A percentile compares a stretch with the other conserved stretches of the same genome.
phyloP scores from a whole-genome alignment of 1,140 invertebrate species.

The Papilio polytes region DNA sequence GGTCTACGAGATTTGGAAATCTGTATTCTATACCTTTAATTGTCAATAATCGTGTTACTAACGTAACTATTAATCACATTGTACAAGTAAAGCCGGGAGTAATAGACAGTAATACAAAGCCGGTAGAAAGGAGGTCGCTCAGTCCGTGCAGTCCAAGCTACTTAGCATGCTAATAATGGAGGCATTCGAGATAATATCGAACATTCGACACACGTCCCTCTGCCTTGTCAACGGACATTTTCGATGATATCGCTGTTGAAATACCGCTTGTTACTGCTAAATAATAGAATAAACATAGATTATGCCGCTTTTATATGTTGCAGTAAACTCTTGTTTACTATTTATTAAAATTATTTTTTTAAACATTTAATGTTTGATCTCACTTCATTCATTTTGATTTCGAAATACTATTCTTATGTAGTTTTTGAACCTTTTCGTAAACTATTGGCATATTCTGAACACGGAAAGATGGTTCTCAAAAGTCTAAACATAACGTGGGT shows the following conservation, averaged over 20 bases:
- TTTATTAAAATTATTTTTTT: not conserved
- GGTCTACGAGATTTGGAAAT: too few relatives aligned
- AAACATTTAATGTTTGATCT: not conserved
- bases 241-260: conserved; percentile 5
- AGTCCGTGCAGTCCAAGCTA: not conserved
- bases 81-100: not conserved
- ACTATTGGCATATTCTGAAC: not conserved
- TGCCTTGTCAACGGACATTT: not conserved
- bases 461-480: not conserved
- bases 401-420: too few relatives aligned
- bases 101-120: not conserved
- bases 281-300: conserved; percentile 1
- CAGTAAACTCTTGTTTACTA: not conserved
- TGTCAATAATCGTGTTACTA: too few relatives aligned
- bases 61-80: not conserved
- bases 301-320: not conserved
- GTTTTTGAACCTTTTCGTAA: too few relatives aligned
- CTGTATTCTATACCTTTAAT: not conserved
- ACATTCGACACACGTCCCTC: conserved; percentile 28
- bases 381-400: too few relatives aligned
- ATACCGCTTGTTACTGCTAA: not conserved
- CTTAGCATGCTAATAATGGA: conserved; percentile 32
- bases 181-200: conserved; percentile 34
- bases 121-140: conserved; percentile 20
- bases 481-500: not conserved